These are phyloP conservation scores for Drosophila watanabei DNA, from an alignment of 1,140 invertebrate species.

Conservation along the genomic window DNA sequence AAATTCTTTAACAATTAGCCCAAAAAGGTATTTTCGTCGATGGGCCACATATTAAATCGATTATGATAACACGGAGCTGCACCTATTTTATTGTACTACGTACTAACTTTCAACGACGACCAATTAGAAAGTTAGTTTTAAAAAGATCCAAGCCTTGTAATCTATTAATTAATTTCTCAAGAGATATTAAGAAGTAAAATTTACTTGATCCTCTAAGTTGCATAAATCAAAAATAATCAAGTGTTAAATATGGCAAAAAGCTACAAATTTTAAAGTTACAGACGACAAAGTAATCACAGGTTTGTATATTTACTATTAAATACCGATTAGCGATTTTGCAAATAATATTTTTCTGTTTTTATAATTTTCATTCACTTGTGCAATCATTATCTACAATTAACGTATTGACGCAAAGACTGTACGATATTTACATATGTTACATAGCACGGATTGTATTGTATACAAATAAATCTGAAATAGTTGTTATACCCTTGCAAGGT, in stretches of 20 bases:
- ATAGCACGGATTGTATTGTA: background rate
- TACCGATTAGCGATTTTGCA: conserved; percentile 6
- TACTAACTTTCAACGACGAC: background rate
- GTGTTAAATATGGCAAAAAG: background rate
- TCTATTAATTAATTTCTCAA: background rate
- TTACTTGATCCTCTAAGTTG: too few relatives aligned
- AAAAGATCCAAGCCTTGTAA: background rate
- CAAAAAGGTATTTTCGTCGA: conserved; percentile 3
- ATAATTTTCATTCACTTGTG: conserved; percentile 21
- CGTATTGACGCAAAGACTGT: conserved; percentile 35
- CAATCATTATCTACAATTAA: conserved; percentile 38
- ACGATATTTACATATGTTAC: conserved; percentile 14
- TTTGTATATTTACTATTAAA: conserved; percentile 7
- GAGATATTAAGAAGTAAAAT: background rate
- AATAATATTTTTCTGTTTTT: conserved; percentile 15
- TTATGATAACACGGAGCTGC: background rate
- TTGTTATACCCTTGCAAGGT: too few relatives aligned
- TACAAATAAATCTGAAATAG: background rate
- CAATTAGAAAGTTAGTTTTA: background rate
- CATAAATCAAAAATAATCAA: background rate
- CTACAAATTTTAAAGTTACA: background rate
- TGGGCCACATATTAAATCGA: background rate
- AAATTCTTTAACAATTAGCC: conserved; percentile 43
- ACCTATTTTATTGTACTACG: background rate
- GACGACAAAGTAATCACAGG: background rate